These are phyloP conservation scores for Caloenas nicobarica DNA, from an alignment of 2,113 vertebrate species.

Conservation along the genomic window DNA sequence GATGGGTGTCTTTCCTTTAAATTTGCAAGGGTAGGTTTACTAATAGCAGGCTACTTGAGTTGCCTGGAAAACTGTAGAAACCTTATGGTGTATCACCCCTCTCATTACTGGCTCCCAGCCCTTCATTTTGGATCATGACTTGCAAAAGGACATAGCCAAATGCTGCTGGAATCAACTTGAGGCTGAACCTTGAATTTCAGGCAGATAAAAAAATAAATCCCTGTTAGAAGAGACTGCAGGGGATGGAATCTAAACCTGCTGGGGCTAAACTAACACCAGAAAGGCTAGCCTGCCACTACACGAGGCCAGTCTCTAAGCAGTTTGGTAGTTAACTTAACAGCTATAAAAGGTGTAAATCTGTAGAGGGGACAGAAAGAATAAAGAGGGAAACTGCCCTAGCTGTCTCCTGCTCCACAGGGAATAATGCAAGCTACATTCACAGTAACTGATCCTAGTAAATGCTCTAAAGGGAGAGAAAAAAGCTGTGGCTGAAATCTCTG, in stretches of 20 bases:
- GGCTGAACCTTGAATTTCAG: conserved; percentile 24
- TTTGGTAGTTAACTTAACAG: conserved; percentile 52
- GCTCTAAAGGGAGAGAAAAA: conserved; percentile 23
- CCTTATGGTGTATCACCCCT: background rate
- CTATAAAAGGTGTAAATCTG: conserved; percentile 52
- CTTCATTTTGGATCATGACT: background rate
- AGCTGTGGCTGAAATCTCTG: background rate
- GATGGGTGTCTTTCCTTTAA: background rate
- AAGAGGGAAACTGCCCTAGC: conserved; percentile 42
- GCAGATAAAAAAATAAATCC: conserved; percentile 7
- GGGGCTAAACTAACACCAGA: conserved; percentile 42
- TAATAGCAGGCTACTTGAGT: background rate
- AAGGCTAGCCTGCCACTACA: conserved; percentile 32
- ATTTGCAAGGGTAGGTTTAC: background rate
- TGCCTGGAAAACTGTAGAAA: background rate
- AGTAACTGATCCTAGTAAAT: conserved; percentile 44
- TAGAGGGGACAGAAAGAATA: conserved; percentile 34
- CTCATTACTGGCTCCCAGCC: background rate
- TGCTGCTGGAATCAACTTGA: background rate
- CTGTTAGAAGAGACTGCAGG: conserved; percentile 34
- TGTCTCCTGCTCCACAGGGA: conserved; percentile 42
- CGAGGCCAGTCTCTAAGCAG: conserved; percentile 10
- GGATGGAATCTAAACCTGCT: conserved; percentile 56
- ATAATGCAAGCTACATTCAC: conserved; percentile 4
- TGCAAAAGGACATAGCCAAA: background rate